A percentile compares a stretch with the other conserved stretches of the same genome.
phyloP scores from a whole-genome alignment of 2,888 invertebrate genomes.

The Drosophila parthenogenetica region DNA sequence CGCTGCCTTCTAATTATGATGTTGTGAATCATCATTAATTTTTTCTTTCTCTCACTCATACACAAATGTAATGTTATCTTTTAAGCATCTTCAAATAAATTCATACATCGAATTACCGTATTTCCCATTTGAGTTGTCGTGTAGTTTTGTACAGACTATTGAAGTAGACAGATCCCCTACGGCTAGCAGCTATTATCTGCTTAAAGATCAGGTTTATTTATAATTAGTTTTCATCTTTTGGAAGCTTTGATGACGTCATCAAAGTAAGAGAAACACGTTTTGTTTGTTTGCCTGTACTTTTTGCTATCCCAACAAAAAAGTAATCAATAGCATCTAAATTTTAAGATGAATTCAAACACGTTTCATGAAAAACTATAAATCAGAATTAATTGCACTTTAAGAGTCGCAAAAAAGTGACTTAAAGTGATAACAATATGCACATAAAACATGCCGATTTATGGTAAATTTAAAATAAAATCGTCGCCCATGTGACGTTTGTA shows the following conservation, averaged over 20 bases:
- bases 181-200: too few species aligned
- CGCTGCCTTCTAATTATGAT: neutral
- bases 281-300: neutral
- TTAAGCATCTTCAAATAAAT: neutral
- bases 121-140: too few species aligned
- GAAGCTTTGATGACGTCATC: neutral
- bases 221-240: too few species aligned
- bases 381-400: slow-evolving; percentile 22
- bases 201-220: too few species aligned
- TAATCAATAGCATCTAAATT: neutral
- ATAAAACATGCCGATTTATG: slow-evolving; percentile 13
- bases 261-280: neutral
- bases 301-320: neutral
- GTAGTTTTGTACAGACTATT: neutral
- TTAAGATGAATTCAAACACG: neutral
- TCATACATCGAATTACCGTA: too few species aligned
- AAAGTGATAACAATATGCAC: slow-evolving; percentile 37
- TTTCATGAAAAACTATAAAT: slow-evolving; percentile 6
- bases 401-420: slow-evolving; percentile 31
- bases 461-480: neutral
- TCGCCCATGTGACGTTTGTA: slow-evolving; percentile 24
- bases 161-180: too few species aligned
- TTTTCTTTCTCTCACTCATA: neutral
- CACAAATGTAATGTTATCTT: neutral
- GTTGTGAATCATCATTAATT: neutral